These are phyloP conservation scores for Oceanodroma tethys DNA, from an alignment of 2,113 vertebrate genomes.

Conservation along the genomic window DNA sequence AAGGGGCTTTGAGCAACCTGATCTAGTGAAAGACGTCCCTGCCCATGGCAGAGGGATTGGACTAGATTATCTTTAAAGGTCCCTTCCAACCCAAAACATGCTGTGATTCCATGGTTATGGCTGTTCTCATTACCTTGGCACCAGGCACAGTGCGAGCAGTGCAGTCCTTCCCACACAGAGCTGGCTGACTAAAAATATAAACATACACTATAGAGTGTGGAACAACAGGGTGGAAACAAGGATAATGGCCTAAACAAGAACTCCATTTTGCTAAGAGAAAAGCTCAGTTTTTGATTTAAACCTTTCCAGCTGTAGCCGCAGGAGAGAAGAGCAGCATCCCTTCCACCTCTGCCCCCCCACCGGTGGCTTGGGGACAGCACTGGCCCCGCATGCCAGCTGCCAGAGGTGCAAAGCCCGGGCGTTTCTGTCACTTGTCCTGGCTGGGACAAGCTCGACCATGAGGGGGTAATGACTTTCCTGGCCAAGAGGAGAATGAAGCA, in stretches of 20 bases:
- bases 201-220: not conserved
- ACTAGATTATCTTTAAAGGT: not conserved
- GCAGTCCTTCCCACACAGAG: not conserved
- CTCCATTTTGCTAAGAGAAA: not conserved
- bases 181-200: not conserved
- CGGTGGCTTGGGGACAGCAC: not conserved
- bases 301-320: not conserved
- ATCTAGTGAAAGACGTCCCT: not conserved
- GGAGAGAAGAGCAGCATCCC: not conserved
- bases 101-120: not conserved
- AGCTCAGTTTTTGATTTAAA: not conserved
- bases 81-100: not conserved
- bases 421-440: not conserved
- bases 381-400: not conserved
- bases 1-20: not conserved
- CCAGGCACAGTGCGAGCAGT: not conserved
- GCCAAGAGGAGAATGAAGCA: not conserved
- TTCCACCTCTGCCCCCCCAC: not conserved
- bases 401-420: not conserved
- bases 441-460: not conserved
- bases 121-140: not conserved
- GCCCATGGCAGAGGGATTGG: not conserved
- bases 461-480: rapidly evolving
- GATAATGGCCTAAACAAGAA: not conserved
- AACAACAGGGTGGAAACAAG: not conserved